Conservation (phyloP, 2,797 vertebrate species). For the Lerista edwardsae region DNA sequence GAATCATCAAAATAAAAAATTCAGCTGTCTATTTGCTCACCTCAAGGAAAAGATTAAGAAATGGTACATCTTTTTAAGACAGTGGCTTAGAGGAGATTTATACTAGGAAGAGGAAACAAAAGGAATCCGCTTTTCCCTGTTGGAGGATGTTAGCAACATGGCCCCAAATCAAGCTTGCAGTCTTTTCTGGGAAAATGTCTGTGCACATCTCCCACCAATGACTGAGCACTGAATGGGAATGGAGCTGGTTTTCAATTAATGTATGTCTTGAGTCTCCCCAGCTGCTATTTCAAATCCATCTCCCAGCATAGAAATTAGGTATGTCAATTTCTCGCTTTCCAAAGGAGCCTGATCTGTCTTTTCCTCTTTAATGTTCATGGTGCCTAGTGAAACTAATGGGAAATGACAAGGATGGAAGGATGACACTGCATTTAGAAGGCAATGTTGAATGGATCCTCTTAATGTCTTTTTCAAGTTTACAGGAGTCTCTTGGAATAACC, state of each 20-base stretch:
- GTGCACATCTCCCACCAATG: background rate
- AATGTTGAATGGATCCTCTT: conserved; percentile 17
- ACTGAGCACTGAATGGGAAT: conserved; percentile 30
- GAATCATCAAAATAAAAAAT: conserved; percentile 23
- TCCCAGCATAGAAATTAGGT: conserved; percentile 27
- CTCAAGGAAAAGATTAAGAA: conserved; percentile 38
- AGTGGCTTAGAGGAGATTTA: conserved; percentile 19
- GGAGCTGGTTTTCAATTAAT: conserved; percentile 9
- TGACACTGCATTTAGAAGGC: conserved; percentile 54
- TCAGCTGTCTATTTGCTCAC: conserved; percentile 46
- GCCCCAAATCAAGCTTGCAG: conserved; percentile 32
- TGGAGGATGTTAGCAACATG: conserved; percentile 31
- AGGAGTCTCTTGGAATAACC: conserved; percentile 41
- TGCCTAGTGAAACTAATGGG: conserved; percentile 39
- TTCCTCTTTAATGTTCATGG: background rate
- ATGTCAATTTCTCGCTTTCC: conserved; percentile 41
- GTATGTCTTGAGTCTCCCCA: conserved; percentile 38
- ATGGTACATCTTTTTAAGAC: background rate
- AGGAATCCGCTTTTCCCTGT: conserved; percentile 22
- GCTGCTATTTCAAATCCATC: conserved; percentile 35
- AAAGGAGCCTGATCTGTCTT: conserved; percentile 24
- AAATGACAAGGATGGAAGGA: conserved; percentile 56
- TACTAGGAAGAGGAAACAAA: conserved; percentile 37
- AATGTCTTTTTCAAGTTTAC: conserved; percentile 33
- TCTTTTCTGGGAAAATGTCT: conserved; percentile 9